Conservation (phyloP, 2,888 invertebrate species). For the Phyllotreta cruciferae region DNA sequence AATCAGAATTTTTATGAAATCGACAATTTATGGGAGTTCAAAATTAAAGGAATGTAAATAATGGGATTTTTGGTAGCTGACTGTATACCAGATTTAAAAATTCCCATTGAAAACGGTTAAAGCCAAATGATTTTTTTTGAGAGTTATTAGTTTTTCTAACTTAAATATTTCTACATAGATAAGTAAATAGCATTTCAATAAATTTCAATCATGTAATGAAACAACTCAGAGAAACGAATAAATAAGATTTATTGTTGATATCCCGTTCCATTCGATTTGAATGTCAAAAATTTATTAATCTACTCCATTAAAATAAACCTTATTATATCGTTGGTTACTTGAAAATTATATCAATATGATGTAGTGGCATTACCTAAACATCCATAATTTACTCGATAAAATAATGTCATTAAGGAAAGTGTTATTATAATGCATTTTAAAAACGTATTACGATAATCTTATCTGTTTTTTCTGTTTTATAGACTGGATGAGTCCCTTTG, state of each 20-base stretch:
- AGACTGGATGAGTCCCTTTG: constrained; percentile 96
- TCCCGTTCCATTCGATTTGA: constrained; percentile 5
- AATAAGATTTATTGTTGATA: background rate
- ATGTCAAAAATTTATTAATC: constrained; percentile 18
- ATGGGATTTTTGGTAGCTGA: too few species aligned
- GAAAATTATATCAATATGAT: constrained; percentile 23
- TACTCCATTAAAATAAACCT: constrained; percentile 27
- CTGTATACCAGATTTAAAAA: too few species aligned
- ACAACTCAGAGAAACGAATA: background rate
- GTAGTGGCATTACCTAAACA: constrained; percentile 22
- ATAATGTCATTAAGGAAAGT: constrained; percentile 12
- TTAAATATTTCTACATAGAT: too few species aligned
- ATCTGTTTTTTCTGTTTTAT: constrained; percentile 62
- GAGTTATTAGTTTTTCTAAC: too few species aligned
- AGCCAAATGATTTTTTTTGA: too few species aligned
- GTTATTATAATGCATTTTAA: constrained; percentile 18
- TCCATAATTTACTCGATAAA: constrained; percentile 23
- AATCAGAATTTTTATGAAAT: too few species aligned
- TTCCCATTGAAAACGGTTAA: too few species aligned
- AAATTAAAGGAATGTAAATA: too few species aligned
- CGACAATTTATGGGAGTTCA: too few species aligned
- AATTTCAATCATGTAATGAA: too few species aligned
- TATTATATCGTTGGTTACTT: constrained; percentile 22
- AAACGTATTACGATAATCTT: constrained; percentile 23
- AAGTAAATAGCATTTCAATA: too few species aligned